Conservation (phyloP, 2,888 invertebrate species). For the Fragum sueziense region DNA sequence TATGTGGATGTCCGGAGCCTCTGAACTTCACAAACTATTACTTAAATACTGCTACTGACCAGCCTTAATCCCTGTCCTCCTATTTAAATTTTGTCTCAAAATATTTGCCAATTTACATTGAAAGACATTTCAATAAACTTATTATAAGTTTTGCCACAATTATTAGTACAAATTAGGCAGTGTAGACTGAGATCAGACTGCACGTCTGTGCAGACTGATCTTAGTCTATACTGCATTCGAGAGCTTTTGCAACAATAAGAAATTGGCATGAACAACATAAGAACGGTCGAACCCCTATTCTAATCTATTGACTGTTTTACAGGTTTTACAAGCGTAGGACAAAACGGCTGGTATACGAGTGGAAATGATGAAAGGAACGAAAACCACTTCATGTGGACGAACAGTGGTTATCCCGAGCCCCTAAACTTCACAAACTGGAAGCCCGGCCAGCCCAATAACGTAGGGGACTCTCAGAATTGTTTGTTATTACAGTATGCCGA, state of each 20-base stretch:
- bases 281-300: too few species aligned
- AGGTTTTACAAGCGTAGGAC: conserved; percentile 58
- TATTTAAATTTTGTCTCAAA: too few species aligned
- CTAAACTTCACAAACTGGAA: conserved; percentile 66
- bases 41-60: too few species aligned
- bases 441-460: conserved; percentile 71
- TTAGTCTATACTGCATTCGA: too few species aligned
- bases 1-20: conserved; percentile 67
- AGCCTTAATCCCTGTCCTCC: too few species aligned
- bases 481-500: conserved; percentile 67
- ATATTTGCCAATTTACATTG: not conserved
- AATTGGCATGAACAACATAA: too few species aligned
- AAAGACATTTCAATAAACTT: not conserved
- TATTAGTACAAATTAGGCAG: not conserved
- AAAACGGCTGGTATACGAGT: conserved; percentile 63
- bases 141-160: not conserved
- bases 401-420: conserved; percentile 57
- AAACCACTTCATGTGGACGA: conserved; percentile 64
- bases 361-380: conserved; percentile 65
- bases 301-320: not conserved
- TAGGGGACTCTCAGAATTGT: conserved; percentile 69
- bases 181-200: too few species aligned
- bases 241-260: too few species aligned
- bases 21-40: too few species aligned
- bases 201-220: too few species aligned